Base-by-base conservation (phyloP, 2,888 invertebrate species). In the Adineta ricciae region DNA sequence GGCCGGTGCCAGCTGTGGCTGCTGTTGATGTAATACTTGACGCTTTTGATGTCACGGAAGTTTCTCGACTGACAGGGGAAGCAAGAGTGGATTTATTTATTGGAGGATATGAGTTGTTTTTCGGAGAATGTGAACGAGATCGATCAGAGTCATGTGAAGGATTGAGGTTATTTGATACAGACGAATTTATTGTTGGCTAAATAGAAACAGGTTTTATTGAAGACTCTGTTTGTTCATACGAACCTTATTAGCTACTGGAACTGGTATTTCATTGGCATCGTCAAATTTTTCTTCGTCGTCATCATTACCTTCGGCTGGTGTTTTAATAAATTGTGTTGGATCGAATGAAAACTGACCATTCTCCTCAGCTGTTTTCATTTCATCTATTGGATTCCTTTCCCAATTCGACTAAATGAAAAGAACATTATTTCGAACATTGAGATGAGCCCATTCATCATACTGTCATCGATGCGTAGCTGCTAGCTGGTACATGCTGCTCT, bases 361-460 rank as follows among this genome's bases (percentile, higher is more conserved):
- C 86, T 91, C 91, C 88, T 93, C 93, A 0, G 93, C 93, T 21
- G 91, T 91, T 88, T 92, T 91, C 93, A 94, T 93, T 90, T 95
- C 95, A 85, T 93, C 93, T 4, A 94, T 89, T 0, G 93, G 92
- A 89, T 93, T 93, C 85, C 95, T 92, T 84, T 94, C 94, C 86
- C 92, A 86, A 86, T 89, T 90, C 21, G 88, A 86, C 90, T 90
- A 91, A 86, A 91, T 88, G 84, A 36, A 49, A 32, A 84, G 84
- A 84, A 64, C 46, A 46, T 8, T 46, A 46, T 8, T 46, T 46
- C 46, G 11, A 46, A 46, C 11, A 46, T 46, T 8, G 46, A 46
- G 11, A 46, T 46, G 46, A 46, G 11, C 46, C 11, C 46, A 46
- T 46, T 46, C 11, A 11, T 8, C 46, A 8, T 89, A 92, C 92